Evolutionary conservation across 2,113 vertebrate species (phyloP), one percentile per base, ranked within the genome.

Genomic region (Colistium nudipinnis): DNA sequence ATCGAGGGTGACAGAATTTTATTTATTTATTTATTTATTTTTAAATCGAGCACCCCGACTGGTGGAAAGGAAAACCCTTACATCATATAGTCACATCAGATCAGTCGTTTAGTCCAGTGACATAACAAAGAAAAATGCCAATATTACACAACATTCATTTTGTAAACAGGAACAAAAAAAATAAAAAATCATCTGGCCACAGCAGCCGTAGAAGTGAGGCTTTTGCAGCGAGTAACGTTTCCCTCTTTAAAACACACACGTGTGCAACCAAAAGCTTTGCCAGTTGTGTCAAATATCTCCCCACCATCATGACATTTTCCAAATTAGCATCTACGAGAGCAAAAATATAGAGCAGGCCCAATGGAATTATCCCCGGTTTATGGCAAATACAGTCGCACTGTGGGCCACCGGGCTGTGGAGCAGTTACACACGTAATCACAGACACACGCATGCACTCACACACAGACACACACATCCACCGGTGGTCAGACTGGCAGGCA

Each of bases 401-500:
- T 66, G 48, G 51, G 35, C n/a, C 13, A 27, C 54, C 54, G 35
- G 47, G 49, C 39, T 67, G 51, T 44, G 0, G 48, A 45, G 41
- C 54, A 49, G 44, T 36, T n/a, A 38, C 59, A 64, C 66, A 65
- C 36, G 27, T 19, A 59, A 52, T 52, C 22, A 65, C 60, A 56
- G 51, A 65, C 44, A 64, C 47, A 73, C 62, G 55, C 70, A 70
- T 59, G 51, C 60, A 68, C 44, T 62, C 69, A 55, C 48, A 56
- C 54, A 70, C 49, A 44, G 28, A 64, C 52, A 60, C 75, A 61
- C 54, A 49, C 9, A 83, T 30, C 47, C 74, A 61, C 72, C 31
- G 66, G 85, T 79, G 87, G 87, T 85, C 80, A 87, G 87, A 89
- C 87, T 90, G 89, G 85, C 87, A 88, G 89, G 82, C 78, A 80